Evolutionary conservation across 2,113 vertebrate genomes (phyloP).

Genomic region (Chlorocebus sabaeus): DNA sequence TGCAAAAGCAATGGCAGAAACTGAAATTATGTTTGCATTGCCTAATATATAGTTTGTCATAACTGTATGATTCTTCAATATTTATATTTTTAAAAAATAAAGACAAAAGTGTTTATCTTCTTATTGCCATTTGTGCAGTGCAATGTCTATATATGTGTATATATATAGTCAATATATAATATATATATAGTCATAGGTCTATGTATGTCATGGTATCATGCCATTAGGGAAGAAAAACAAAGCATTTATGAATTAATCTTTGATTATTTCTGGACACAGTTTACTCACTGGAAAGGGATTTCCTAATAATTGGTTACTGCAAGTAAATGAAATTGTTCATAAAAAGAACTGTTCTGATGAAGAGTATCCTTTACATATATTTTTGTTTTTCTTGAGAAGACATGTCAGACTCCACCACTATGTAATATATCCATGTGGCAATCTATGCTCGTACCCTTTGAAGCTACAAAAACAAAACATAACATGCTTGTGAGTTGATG

Average conservation of each 20-base stretch:
- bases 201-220: accelerated
- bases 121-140: neutral
- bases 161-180: no score
- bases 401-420: neutral
- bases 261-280: neutral
- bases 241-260: neutral
- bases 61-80: neutral
- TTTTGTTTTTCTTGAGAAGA: neutral
- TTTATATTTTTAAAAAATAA: neutral
- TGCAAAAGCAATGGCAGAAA: no score
- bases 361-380: neutral
- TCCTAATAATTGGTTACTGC: neutral
- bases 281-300: neutral
- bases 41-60: neutral
- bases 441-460: no score
- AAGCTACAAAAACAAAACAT: no score
- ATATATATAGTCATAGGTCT: neutral
- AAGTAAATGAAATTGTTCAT: neutral
- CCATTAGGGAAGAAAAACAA: neutral
- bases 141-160: neutral
- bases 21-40: no score
- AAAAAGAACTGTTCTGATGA: neutral
- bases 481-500: neutral
- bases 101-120: neutral
- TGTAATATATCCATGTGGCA: no score